Base-by-base conservation (phyloP, 2,888 invertebrate species). In the Metopia argyrocephala region DNA sequence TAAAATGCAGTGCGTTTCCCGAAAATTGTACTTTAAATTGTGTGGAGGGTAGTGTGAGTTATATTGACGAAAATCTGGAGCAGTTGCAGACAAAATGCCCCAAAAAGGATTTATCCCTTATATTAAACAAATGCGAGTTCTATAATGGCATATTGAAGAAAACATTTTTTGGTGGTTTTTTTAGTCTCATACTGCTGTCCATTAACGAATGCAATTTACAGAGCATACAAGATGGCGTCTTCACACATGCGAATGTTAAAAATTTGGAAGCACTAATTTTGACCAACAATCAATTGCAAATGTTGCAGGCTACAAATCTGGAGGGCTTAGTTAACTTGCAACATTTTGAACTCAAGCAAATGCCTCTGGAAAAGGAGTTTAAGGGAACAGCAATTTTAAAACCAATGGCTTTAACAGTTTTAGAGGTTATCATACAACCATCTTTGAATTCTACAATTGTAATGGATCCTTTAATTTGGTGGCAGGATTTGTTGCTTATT, bases 171-270 rank as follows among this genome's bases (percentile, higher is more conserved):
- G 3, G n/a, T 18, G 65, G 66, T 9, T 5, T 3, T 9, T 76
- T 61, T 23, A 38, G 23, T 1, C 5, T 79, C 1, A 31, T 21
- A 1, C 52, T 20, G 5, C 7, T 80, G 1, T 3, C 57, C 4
- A 64, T 80, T 20, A 59, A 15, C 2, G 54, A 76, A 31, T 69
- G 76, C 25, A 76, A 80, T 65, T 38, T 80, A 21, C 20, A 31
- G 5, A 59, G 21, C 0, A 80, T 80, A 18, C 31, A 68, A 28
- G 21, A 12, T 0, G 18, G 7, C 1, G 50, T 73, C 2, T 80
- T 80, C 18, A 62, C 64, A 2, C 27, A 59, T 3, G 2, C 18
- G 1, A 68, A 57, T 20, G 73, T 64, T 7, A 62, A 46, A 48
- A 69, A 73, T 21, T 57, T 80, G 9, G 20, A 68, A 18, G 69